Conservation (phyloP, 2,113 vertebrate species). For the Reinhardtius hippoglossoides region DNA sequence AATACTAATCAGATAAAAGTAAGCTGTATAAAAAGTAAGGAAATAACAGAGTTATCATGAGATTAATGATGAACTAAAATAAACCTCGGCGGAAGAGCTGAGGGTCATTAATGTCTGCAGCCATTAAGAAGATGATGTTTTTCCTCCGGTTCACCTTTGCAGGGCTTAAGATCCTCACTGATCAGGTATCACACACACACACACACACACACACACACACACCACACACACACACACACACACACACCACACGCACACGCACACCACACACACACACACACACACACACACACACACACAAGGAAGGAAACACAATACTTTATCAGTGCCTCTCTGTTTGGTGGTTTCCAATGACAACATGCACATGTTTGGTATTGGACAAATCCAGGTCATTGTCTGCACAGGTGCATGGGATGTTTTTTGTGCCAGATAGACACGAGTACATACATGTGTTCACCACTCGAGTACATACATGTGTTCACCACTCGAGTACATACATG, state of each 20-base stretch:
- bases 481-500: not conserved
- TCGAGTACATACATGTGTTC: not conserved
- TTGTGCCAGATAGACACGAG: not conserved
- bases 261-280: not conserved
- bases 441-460: not conserved
- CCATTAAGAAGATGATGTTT: constrained; percentile 7
- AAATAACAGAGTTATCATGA: too few relatives aligned
- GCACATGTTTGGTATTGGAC: constrained; percentile 23
- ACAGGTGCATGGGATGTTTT: constrained; percentile 25
- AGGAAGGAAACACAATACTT: constrained; percentile 16
- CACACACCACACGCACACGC: constrained; percentile 3
- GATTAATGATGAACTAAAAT: not conserved
- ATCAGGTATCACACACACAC: constrained; percentile 20
- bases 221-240: not conserved
- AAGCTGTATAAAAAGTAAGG: not conserved
- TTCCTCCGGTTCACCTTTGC: not conserved
- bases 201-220: constrained; percentile 8
- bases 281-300: constrained; percentile 6
- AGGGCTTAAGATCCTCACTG: not conserved
- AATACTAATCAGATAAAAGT: not conserved
- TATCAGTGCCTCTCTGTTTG: constrained; percentile 1
- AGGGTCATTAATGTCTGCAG: constrained; percentile 7
- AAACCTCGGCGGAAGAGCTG: not conserved
- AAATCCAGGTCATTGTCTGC: constrained; percentile 38
- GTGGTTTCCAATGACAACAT: constrained; percentile 57